Base-by-base conservation (phyloP, 2,888 invertebrate genomes). In the Dolichopus griseipennis region DNA sequence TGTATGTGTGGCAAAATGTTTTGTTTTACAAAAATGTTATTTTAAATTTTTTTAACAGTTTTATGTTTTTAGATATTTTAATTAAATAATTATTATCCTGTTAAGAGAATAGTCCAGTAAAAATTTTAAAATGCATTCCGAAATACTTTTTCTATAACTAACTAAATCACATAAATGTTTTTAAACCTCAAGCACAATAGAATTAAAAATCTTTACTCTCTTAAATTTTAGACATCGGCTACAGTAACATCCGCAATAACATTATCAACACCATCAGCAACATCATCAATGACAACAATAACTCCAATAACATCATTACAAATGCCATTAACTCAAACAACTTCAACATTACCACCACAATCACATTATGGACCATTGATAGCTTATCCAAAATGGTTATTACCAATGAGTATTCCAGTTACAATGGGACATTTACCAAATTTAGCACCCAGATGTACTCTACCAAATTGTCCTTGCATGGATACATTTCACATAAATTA, bases 401-500 rank as follows among this genome's bases (percentile, higher is more conserved):
- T 81, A 41, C 80, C 80, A 2, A 75, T 81, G 62, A 77, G 80
- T 5, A 79, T 81, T 72, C 81, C 81, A 10, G 76, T 81, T 0
- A 78, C 80, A 66, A 80, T 81, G 78, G 79, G 74, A 75, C 84
- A 72, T 76, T 82, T 65, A 73, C 82, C 73, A 78, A 81, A 73
- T 76, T 77, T 70, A 80, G 83, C 85, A 0, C 83, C 79, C 69
- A 84, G 69, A 78, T 84, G 68, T 79, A 80, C 74, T 78, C 82
- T 27, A 81, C 84, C 66, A 80, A 82, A 81, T 69, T 81, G 80
- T 73, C 74, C 75, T 41, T 79, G 79, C 69, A 71, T 79, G 74
- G 78, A 78, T 61, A 68, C 71, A 70, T 79, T 78, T 71, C 80
- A 78, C 64, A 77, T 79, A 22, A 75, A 75, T 70, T 75, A 73